Percentiles rank a stretch among this genome's conserved stretches.
Conservation (phyloP, 2,797 vertebrate species). For the Miichthys miiuy region DNA sequence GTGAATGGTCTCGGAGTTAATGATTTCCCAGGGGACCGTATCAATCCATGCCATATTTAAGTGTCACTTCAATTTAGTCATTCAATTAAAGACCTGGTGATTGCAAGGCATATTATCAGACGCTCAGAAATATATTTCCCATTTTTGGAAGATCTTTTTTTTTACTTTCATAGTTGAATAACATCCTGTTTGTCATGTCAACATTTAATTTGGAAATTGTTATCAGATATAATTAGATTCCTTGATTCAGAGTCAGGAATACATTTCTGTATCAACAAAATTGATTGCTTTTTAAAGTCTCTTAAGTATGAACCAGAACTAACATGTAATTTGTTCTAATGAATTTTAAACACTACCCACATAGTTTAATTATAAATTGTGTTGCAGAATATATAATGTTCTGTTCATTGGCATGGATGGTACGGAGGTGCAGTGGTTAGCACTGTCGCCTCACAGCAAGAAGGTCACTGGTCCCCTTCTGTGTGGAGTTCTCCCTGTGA, state of each 20-base stretch:
- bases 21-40: slow-evolving; percentile 58
- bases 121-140: neutral
- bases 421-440: too few species aligned
- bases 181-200: neutral
- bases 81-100: slow-evolving; percentile 38
- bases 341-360: neutral
- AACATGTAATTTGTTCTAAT: neutral
- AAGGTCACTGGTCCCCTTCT: too few species aligned
- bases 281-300: neutral
- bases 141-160: neutral
- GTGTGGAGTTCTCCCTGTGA: too few species aligned
- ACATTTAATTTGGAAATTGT: neutral
- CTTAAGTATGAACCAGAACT: neutral
- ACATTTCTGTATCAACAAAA: neutral
- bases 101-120: slow-evolving; percentile 2
- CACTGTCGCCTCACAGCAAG: too few species aligned
- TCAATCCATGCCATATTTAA: slow-evolving; percentile 53
- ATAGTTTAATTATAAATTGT: too few species aligned
- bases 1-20: slow-evolving; percentile 48
- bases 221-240: neutral
- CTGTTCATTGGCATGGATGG: too few species aligned
- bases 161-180: neutral
- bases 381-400: neutral
- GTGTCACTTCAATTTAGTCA: slow-evolving; percentile 65
- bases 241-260: neutral